Conservation (phyloP, 1,140 invertebrate species). For the Drosophila kepulauana region DNA sequence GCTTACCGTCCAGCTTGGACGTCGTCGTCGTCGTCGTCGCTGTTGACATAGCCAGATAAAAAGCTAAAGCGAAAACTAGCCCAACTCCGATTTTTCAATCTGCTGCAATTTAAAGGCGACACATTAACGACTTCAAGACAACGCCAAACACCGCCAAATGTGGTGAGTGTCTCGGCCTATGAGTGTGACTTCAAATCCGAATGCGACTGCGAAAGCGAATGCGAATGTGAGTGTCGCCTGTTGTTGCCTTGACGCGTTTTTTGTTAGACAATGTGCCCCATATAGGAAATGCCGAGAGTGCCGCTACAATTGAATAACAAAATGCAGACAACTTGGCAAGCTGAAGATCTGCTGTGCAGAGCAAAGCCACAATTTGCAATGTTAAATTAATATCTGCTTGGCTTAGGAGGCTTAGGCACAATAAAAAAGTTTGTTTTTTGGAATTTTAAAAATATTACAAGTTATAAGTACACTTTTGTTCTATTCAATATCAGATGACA, state of each 20-base stretch:
- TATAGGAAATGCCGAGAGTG: slow-evolving; percentile 13
- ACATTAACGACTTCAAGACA: slow-evolving; percentile 64
- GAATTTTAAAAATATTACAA: too few species aligned
- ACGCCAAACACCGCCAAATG: slow-evolving; percentile 22
- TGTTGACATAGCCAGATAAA: slow-evolving; percentile 73
- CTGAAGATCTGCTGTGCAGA: neutral
- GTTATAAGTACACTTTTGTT: too few species aligned
- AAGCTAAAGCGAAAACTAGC: slow-evolving; percentile 64
- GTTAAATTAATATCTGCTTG: too few species aligned
- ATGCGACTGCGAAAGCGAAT: neutral
- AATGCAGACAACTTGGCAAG: neutral
- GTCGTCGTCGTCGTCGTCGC: neutral
- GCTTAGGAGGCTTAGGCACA: too few species aligned
- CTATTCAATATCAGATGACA: too few species aligned
- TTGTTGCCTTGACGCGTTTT: slow-evolving; percentile 68
- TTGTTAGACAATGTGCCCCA: slow-evolving; percentile 57
- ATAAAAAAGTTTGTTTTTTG: too few species aligned
- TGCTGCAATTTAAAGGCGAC: slow-evolving; percentile 68
- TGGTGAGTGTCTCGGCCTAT: neutral
- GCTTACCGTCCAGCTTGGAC: slow-evolving; percentile 57
- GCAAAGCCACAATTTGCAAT: neutral
- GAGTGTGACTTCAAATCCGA: neutral
- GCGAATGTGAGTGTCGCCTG: slow-evolving; percentile 2
- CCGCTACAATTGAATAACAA: neutral
- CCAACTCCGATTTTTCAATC: slow-evolving; percentile 33